Evolutionary conservation across 1,140 invertebrate species (phyloP), one percentile per base, ranked within the genome.

Genomic region (Zophobas morio): DNA sequence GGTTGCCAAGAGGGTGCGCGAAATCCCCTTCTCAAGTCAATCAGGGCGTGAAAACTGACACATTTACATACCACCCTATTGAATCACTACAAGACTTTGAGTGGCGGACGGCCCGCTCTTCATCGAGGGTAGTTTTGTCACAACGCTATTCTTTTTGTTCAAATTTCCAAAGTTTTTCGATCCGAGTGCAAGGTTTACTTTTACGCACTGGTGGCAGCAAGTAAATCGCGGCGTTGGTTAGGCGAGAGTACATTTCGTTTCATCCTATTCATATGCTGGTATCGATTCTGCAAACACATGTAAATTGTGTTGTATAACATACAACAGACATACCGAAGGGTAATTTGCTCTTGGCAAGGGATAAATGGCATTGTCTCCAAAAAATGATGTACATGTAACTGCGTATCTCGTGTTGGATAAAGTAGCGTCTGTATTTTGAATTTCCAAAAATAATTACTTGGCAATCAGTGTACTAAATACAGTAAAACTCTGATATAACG

Each of bases 31-130:
- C 79, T 79, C 78, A 77, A 82, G 82, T 84, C 83, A 84, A 83
- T 82, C 83, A 81, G 83, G 82, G 83, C 83, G 83, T 84, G 83
- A 84, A 84, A 84, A 83, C 81, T 84, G 83, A 84, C 83, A 84
- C 83, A 84, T 84, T 84, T 84, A 83, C 83, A 84, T 84, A 82
- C 81, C 83, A 80, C 76, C 76, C 81, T 77, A 82, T 82, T 78
- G 80, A 82, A 80, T 82, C 80, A 78, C 75, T 79, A 82, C 81
- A 78, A 79, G 77, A 53, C 76, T 79, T 75, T 56, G 47, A 75
- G 72, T 74, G 70, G 63, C 71, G 71, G 71, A 6, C 39, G 60
- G 37, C 33, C 32, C 56, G 74, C 53, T 75, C 66, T 77, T 80
- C 71, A 78, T 79, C 75, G 60, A 63, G 57, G 57, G 37, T 47